Percentiles rank a stretch among this genome's conserved stretches.
Conservation (phyloP, 2,888 invertebrate species). For the Cephus spinipes region DNA sequence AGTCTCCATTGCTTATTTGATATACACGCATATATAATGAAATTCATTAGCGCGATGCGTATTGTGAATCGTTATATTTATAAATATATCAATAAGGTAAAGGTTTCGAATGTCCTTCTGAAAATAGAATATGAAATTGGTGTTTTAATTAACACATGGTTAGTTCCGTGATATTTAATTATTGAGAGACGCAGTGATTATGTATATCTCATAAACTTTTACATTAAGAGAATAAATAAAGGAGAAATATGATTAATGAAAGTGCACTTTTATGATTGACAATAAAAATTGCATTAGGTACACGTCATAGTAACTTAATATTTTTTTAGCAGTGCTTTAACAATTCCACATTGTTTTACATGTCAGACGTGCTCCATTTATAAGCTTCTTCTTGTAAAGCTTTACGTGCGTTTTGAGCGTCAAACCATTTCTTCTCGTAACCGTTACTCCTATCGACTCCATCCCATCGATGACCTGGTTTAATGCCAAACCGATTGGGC, state of each 20-base stretch:
- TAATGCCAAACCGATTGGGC: conserved; percentile 92
- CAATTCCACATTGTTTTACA: conserved; percentile 71
- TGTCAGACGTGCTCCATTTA: conserved; percentile 94
- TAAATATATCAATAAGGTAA: not conserved
- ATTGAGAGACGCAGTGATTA: not conserved
- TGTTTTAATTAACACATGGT: not conserved
- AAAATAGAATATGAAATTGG: not conserved
- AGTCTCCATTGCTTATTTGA: not conserved
- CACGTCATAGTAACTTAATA: not conserved
- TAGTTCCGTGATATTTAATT: not conserved
- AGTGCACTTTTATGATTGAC: not conserved
- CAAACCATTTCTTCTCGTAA: conserved; percentile 91
- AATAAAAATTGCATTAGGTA: not conserved
- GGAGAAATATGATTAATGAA: not conserved
- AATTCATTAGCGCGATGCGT: no score
- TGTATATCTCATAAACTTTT: not conserved
- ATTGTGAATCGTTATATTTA: not conserved
- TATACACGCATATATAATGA: not conserved
- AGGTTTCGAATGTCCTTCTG: not conserved
- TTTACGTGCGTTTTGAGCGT: conserved; percentile 78
- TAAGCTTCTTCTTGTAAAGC: conserved; percentile 89
- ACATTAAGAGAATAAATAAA: not conserved
- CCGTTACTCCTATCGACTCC: conserved; percentile 98
- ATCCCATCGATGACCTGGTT: conserved; percentile 97
- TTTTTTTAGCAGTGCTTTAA: not conserved